Evolutionary conservation across 2,888 invertebrate species (phyloP).

Genomic region (Pollenia griseotomentosa): DNA sequence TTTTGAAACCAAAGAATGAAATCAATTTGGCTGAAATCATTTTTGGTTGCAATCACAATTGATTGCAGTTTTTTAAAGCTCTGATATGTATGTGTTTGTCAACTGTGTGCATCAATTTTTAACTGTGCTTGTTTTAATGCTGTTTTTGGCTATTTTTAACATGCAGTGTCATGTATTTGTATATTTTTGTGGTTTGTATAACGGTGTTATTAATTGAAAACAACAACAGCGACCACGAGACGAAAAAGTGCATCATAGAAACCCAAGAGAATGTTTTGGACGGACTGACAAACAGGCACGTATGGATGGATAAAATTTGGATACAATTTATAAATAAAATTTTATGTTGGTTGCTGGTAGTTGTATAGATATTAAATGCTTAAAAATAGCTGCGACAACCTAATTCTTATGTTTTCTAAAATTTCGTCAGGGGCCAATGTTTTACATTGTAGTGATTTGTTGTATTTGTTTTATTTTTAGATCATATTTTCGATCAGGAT

Average conservation of each 20-base stretch:
- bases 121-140: slow-evolving; percentile 8
- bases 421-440: not conserved
- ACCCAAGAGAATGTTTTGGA: not conserved
- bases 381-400: slow-evolving; percentile 54
- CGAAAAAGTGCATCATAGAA: slow-evolving; percentile 29
- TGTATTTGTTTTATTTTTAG: slow-evolving; percentile 83
- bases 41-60: no score
- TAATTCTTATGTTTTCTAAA: slow-evolving; percentile 40
- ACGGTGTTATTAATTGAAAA: slow-evolving; percentile 36
- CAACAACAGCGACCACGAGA: slow-evolving; percentile 4
- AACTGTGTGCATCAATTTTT: not conserved
- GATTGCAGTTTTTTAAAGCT: no score
- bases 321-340: slow-evolving; percentile 60
- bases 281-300: not conserved
- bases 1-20: no score
- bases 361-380: not conserved
- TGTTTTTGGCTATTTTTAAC: slow-evolving; percentile 56
- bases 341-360: slow-evolving; percentile 15
- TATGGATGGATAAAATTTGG: slow-evolving; percentile 43
- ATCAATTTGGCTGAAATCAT: no score
- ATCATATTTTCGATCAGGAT: slow-evolving; percentile 89
- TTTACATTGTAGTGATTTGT: not conserved
- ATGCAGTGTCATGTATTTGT: slow-evolving; percentile 17
- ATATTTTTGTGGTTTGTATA: slow-evolving; percentile 48
- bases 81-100: not conserved